These are phyloP conservation scores for Scaptomyza flava DNA, from an alignment of 2,888 invertebrate species.

Conservation along the genomic window DNA sequence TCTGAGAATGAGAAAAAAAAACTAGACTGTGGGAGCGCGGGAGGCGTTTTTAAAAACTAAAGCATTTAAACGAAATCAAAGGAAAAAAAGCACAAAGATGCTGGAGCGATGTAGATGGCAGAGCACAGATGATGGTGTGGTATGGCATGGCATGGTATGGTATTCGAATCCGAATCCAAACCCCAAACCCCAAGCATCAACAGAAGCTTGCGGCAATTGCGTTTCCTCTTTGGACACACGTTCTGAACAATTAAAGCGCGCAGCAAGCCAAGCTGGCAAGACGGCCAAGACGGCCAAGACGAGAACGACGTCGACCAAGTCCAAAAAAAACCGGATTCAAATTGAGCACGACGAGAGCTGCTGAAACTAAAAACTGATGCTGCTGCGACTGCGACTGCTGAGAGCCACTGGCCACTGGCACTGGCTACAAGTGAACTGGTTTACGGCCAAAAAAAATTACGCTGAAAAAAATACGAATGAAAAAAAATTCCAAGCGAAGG, in stretches of 20 bases:
- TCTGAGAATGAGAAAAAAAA: constrained; percentile 23
- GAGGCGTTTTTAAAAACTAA: constrained; percentile 71
- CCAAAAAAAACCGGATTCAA: constrained; percentile 78
- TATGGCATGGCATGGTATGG: constrained; percentile 11
- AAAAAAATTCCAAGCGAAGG: constrained; percentile 72
- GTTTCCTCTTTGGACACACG: constrained; percentile 80
- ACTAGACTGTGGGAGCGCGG: constrained; percentile 71
- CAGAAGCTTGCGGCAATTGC: constrained; percentile 81
- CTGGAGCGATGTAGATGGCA: constrained; percentile 48
- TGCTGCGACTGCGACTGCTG: constrained; percentile 20
- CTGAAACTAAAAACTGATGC: constrained; percentile 50
- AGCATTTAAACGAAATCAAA: constrained; percentile 73
- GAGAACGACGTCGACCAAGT: constrained; percentile 56
- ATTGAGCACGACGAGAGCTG: constrained; percentile 69
- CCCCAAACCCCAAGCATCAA: constrained; percentile 62
- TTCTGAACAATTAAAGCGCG: constrained; percentile 77
- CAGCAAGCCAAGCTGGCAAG: constrained; percentile 64
- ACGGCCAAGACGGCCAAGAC: constrained; percentile 50
- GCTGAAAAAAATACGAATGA: constrained; percentile 18
- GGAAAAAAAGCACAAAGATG: constrained; percentile 59
- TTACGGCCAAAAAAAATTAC: constrained; percentile 54
- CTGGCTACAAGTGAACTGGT: constrained; percentile 79
- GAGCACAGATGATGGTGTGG: constrained; percentile 49
- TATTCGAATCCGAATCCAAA: constrained; percentile 24
- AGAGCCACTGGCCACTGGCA: constrained; percentile 73